phyloP scores from a whole-genome alignment of 2,797 vertebrate genomes.

The Octomys mimax region DNA sequence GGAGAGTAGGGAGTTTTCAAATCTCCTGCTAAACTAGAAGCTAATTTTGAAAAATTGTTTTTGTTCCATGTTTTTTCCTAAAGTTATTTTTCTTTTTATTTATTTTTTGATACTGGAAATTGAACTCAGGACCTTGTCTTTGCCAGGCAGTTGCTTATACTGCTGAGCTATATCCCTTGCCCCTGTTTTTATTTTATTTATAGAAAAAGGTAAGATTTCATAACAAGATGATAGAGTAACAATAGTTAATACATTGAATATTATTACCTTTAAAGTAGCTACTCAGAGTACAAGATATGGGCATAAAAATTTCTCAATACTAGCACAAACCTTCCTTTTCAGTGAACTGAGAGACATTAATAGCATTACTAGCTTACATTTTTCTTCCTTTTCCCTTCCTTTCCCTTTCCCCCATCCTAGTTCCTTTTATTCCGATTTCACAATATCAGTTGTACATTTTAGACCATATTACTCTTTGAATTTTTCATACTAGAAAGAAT shows the following conservation, averaged over 20 bases:
- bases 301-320: not conserved
- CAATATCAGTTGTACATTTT: not conserved
- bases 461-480: not conserved
- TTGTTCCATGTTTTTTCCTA: slow-evolving; percentile 42
- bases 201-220: not conserved
- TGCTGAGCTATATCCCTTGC: too few relatives aligned
- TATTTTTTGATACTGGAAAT: too few relatives aligned
- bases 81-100: not conserved
- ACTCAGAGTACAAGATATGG: not conserved
- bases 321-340: not conserved
- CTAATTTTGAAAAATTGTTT: not conserved
- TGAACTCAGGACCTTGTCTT: too few relatives aligned
- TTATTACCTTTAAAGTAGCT: not conserved
- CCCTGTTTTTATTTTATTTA: not conserved
- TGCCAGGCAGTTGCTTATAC: too few relatives aligned
- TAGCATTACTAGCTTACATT: not conserved
- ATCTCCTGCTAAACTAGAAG: slow-evolving; percentile 19
- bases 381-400: not conserved
- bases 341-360: not conserved
- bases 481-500: not conserved
- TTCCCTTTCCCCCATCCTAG: not conserved
- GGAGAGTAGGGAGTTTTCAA: not conserved
- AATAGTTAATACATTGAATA: not conserved
- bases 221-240: not conserved
- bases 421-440: not conserved